Evolutionary conservation across 2,888 invertebrate species (phyloP).

Genomic region (Hyalella azteca): DNA sequence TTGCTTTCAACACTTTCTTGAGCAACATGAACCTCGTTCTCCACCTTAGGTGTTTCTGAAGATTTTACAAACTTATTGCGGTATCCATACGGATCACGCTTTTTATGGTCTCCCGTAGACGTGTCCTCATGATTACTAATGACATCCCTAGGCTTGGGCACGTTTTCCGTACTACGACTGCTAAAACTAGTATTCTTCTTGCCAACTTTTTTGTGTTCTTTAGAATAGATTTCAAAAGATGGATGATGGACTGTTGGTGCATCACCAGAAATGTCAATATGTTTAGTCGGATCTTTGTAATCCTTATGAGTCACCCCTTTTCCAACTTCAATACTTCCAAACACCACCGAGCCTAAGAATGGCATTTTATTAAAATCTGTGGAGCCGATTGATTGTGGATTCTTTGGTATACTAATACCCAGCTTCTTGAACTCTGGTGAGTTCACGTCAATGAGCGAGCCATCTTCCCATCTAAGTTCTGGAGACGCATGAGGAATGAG

Average conservation of each 20-base stretch:
- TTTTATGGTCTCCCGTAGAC: no score
- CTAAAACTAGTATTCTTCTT: neutral
- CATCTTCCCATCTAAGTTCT: slow-evolving; percentile 21
- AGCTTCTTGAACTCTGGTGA: neutral
- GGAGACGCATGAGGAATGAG: slow-evolving; percentile 6
- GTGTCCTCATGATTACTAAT: no score
- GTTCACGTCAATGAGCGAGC: neutral
- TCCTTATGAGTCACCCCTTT: slow-evolving; percentile 8
- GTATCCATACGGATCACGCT: no score
- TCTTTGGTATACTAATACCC: neutral
- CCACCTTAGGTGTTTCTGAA: no score
- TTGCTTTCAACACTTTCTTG: no score
- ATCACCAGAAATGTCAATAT: neutral
- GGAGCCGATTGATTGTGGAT: neutral
- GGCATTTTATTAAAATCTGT: neutral
- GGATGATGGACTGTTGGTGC: neutral
- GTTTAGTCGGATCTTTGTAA: slow-evolving; percentile 9
- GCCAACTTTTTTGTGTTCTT: neutral
- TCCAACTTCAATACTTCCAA: neutral
- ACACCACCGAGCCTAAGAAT: neutral
- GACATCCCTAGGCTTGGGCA: neutral
- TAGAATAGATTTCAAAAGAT: neutral
- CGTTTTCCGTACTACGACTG: neutral
- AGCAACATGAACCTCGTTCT: no score
- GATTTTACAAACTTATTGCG: no score